Conservation (phyloP, 1,140 invertebrate genomes). For the Drosophila lowei region DNA sequence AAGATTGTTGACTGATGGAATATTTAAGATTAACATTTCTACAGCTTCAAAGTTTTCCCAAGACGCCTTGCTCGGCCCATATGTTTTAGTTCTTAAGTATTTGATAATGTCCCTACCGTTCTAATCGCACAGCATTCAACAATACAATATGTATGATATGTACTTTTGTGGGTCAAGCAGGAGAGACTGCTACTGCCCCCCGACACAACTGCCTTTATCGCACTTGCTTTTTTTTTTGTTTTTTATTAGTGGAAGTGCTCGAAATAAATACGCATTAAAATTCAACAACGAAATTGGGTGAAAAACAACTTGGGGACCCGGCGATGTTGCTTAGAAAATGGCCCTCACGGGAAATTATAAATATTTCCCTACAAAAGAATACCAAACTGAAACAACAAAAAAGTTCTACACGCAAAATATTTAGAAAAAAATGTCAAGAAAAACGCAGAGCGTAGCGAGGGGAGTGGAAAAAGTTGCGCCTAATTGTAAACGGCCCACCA, state of each 20-base stretch:
- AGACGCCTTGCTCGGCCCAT: too few relatives aligned
- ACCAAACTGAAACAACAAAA: conserved; percentile 29
- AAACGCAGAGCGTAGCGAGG: background rate
- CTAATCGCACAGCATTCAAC: too few relatives aligned
- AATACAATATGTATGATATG: too few relatives aligned
- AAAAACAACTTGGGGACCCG: conserved; percentile 38
- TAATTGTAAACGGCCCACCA: conserved; percentile 72
- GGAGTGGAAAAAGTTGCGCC: conserved; percentile 51
- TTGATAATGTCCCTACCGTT: too few relatives aligned
- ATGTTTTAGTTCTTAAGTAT: too few relatives aligned
- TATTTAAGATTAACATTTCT: too few relatives aligned
- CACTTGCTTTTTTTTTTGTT: conserved; percentile 6
- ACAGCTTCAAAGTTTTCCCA: too few relatives aligned
- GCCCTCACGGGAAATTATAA: conserved; percentile 78
- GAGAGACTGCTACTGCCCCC: background rate
- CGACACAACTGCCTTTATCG: background rate
- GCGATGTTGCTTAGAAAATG: conserved; percentile 55
- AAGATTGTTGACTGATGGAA: too few relatives aligned
- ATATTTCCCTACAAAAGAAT: conserved; percentile 43
- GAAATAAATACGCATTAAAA: conserved; percentile 62
- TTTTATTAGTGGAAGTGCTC: conserved; percentile 40
- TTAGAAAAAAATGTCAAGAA: conserved; percentile 37
- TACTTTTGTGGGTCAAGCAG: conserved; percentile 30
- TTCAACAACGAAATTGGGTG: conserved; percentile 40
- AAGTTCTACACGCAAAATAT: conserved; percentile 58